A percentile compares a stretch with the other conserved stretches of the same genome.
These are phyloP conservation scores for Cataglyphis livida DNA, from an alignment of 2,888 invertebrate genomes.

Conservation along the genomic window DNA sequence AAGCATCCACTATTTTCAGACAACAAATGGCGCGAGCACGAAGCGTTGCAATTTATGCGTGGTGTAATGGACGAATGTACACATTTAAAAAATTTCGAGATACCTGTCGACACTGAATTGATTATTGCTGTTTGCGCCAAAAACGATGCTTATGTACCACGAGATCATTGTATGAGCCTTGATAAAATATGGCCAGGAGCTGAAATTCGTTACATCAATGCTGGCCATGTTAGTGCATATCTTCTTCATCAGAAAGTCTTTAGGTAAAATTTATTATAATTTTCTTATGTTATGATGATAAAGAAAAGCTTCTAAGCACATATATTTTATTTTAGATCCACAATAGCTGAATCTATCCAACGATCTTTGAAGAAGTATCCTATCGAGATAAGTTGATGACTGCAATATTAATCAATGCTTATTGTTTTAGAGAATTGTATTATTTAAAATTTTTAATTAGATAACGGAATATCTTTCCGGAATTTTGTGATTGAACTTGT, in stretches of 20 bases:
- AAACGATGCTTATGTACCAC: conserved; percentile 96
- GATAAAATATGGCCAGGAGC: conserved; percentile 97
- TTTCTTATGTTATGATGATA: neutral
- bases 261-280: conserved; percentile 87
- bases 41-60: conserved; percentile 97
- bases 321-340: conserved; percentile 87
- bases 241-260: conserved; percentile 95
- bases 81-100: conserved; percentile 96
- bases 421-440: neutral
- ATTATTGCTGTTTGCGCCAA: conserved; percentile 96
- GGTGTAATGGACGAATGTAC: conserved; percentile 99
- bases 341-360: conserved; percentile 92
- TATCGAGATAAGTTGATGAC: conserved; percentile 59
- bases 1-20: conserved; percentile 79
- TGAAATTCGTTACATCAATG: conserved; percentile 94
- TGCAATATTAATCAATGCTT: conserved; percentile 15
- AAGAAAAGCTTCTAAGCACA: neutral
- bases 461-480: neutral
- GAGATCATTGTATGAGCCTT: conserved; percentile 92
- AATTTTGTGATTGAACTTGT: conserved; percentile 7
- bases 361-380: conserved; percentile 87
- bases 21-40: conserved; percentile 90
- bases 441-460: conserved; percentile 20
- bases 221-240: conserved; percentile 96
- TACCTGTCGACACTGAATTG: conserved; percentile 94